These are phyloP conservation scores for Diglossa cyanea DNA, from an alignment of 2,797 vertebrate species.

Conservation along the genomic window DNA sequence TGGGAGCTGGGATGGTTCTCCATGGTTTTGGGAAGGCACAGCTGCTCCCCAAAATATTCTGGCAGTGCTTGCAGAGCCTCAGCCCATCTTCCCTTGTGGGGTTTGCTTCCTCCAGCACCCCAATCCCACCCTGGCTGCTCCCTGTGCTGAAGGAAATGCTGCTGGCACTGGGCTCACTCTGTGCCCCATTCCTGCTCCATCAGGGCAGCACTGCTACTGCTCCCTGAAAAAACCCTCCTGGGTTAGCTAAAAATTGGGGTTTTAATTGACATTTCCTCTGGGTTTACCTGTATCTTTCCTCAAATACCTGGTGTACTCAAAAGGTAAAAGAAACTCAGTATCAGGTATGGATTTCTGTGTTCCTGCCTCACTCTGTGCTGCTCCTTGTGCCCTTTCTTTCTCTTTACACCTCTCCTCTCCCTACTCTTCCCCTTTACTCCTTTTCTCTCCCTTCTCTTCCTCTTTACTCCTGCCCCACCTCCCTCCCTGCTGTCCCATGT, in stretches of 20 bases:
- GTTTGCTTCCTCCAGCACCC: neutral
- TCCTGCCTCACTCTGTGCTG: neutral
- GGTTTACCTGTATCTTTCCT: neutral
- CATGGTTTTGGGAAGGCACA: neutral
- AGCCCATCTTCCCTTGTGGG: neutral
- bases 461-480: no score
- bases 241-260: neutral
- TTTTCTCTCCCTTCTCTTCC: no score
- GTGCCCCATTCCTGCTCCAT: neutral
- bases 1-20: neutral
- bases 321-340: neutral
- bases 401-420: neutral
- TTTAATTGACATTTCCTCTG: neutral
- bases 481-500: no score
- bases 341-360: neutral
- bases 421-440: no score
- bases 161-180: accelerated
- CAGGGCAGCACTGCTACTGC: neutral
- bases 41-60: constrained; percentile 50
- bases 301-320: neutral
- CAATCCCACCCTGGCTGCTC: neutral
- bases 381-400: neutral
- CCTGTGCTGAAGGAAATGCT: neutral
- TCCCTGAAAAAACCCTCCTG: no score
- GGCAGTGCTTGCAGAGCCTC: neutral